Evolutionary conservation across 1,140 invertebrate genomes (phyloP).

Genomic region (Zaprionus africanus): DNA sequence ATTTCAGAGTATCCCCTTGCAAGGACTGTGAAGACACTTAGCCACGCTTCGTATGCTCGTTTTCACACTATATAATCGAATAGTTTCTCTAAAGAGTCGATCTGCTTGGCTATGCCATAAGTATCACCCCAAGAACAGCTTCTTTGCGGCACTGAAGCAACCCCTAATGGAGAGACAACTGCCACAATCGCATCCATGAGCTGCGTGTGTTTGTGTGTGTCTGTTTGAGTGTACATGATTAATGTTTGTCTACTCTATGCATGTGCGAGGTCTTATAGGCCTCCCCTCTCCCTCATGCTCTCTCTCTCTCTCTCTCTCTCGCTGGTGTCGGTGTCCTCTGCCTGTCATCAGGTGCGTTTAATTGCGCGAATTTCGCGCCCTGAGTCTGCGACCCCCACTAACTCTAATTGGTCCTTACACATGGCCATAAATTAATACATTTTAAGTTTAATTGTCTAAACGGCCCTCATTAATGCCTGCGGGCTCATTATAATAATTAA

Average conservation of each 20-base stretch:
- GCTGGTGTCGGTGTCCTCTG: background rate
- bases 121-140: constrained; percentile 8
- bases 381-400: constrained; percentile 14
- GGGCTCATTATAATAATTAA: constrained; percentile 80
- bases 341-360: constrained; percentile 81
- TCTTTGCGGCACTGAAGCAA: constrained; percentile 15
- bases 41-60: background rate
- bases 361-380: constrained; percentile 78
- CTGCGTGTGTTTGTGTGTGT: constrained; percentile 29
- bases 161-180: constrained; percentile 50
- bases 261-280: constrained; percentile 1
- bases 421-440: constrained; percentile 78
- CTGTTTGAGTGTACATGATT: constrained; percentile 55
- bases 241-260: constrained; percentile 59
- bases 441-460: constrained; percentile 78
- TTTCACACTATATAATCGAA: background rate
- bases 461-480: constrained; percentile 65
- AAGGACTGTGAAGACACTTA: background rate
- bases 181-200: constrained; percentile 66
- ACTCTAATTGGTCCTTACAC: constrained; percentile 74
- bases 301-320: background rate
- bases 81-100: background rate
- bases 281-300: background rate
- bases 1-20: too few relatives aligned
- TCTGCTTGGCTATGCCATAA: background rate